Base-by-base conservation (phyloP, 2,888 invertebrate genomes). In the Platycheirus albimanus region DNA sequence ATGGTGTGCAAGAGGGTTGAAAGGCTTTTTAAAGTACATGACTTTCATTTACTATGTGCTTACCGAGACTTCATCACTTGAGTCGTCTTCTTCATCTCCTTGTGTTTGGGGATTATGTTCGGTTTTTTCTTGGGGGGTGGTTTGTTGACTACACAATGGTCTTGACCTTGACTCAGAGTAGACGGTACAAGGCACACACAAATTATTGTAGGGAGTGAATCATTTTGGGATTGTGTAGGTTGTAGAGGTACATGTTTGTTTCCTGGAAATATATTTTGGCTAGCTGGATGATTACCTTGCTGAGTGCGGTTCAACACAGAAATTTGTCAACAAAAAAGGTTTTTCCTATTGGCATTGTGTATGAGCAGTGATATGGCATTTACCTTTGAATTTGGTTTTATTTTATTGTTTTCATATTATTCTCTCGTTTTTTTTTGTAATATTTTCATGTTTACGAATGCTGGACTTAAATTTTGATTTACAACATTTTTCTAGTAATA, bases 121-220 rank as follows among this genome's bases (percentile, higher is more conserved):
- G 33, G 51, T 72, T 56, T 3, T 24, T 24, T 83, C 52, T 64
- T 36, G 19, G 52, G 67, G 81, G 77, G 71, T 77, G 77, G 77
- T 83, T 81, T 83, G 81, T 83, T 77, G 81, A 83, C 77, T 83
- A 77, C 54, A 83, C 81, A 83, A 69, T 79, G 85, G 76, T 79
- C 85, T 85, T 85, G 85, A 85, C 85, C 85, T 85, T 85, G 85
- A 85, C 75, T 79, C 69, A 58, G 52, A 78, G 72, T 58, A 77
- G 76, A 81, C 85, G 67, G 67, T 78, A 83, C 33, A 47, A 75
- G 64, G 41, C 66, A 54, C 54, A 56, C 69, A 75, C 28, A 58
- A 17, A 61, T n/a, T 51, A 19, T 19, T 15, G n/a, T n/a, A 30
- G 66, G 71, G 49, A 56, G 36, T 61, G 72, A 72, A 72, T 54